Evolutionary conservation across 2,888 invertebrate species (phyloP), one percentile per base, ranked within the genome.

Genomic region (Xestoiulus laeticollis): DNA sequence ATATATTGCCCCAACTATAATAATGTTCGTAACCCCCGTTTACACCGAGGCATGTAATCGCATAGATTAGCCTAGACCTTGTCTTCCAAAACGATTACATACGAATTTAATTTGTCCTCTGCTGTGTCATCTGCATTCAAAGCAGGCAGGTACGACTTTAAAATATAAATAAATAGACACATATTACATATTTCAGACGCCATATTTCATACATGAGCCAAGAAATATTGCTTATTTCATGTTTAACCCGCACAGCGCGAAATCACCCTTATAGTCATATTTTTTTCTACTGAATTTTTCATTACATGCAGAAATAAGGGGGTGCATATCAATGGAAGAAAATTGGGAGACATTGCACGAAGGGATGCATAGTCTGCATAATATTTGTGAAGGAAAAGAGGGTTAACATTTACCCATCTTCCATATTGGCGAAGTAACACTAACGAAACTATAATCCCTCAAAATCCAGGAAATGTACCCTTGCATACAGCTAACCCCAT

Each of bases 171-270:
- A 85, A 85, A 85, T 85, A 38, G 85, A 38, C 38, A 85, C 85
- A 85, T 85, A 78, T 78, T 78, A 38, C 43, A 43, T 43, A 85
- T 85, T 85, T 85, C 43, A 85, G 85, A 85, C 85, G 14, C 85
- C 85, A 85, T 85, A 43, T 85, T 85, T 85, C 85, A 85, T 38
- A 12, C 85, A 85, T 85, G 38, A 85, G 38, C 44, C 22, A 85
- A 38, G 85, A 85, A 85, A 85, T 85, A 85, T 43, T 44, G 85
- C 85, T 43, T 85, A 85, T 85, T 85, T 85, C 22, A 85, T 14
- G 26, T 85, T 85, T 85, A 85, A 85, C 85, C 85, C 44, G 85
- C 85, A 85, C 85, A 85, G 85, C 44, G 85, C 85, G 43, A 85
- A 85, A 85, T 43, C 85, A 85, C 85, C 85, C 38, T 43, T 12